Conservation (phyloP, 2,888 invertebrate genomes). For the Bembecia ichneumoniformis region DNA sequence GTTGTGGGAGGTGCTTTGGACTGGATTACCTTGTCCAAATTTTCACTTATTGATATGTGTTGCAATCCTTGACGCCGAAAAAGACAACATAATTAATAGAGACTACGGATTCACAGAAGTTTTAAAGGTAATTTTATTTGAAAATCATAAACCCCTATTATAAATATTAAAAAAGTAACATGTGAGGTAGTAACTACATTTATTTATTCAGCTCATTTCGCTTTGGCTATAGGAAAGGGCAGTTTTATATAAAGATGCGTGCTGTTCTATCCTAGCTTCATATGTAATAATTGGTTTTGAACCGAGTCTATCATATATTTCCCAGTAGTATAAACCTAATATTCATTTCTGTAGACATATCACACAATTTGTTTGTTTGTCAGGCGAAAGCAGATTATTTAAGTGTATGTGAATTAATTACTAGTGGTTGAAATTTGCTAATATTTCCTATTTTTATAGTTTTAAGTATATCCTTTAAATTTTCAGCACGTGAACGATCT, state of each 20-base stretch:
- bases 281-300: no score
- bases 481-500: slow-evolving; percentile 94
- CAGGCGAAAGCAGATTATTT: neutral
- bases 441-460: neutral
- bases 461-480: neutral
- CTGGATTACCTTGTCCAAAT: slow-evolving; percentile 92
- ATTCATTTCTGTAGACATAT: neutral
- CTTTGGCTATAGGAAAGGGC: no score
- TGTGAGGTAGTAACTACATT: no score
- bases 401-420: no score
- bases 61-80: slow-evolving; percentile 93
- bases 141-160: no score
- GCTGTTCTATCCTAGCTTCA: no score
- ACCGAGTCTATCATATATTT: no score
- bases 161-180: no score
- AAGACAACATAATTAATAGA: slow-evolving; percentile 88
- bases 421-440: no score
- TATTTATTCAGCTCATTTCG: no score
- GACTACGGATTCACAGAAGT: slow-evolving; percentile 97
- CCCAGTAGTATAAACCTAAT: no score
- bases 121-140: slow-evolving; percentile 78
- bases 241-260: no score
- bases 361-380: neutral
- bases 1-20: slow-evolving; percentile 98
- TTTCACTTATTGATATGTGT: slow-evolving; percentile 95